Conservation (phyloP, 2,797 vertebrate genomes). For the Coilia nasus region DNA sequence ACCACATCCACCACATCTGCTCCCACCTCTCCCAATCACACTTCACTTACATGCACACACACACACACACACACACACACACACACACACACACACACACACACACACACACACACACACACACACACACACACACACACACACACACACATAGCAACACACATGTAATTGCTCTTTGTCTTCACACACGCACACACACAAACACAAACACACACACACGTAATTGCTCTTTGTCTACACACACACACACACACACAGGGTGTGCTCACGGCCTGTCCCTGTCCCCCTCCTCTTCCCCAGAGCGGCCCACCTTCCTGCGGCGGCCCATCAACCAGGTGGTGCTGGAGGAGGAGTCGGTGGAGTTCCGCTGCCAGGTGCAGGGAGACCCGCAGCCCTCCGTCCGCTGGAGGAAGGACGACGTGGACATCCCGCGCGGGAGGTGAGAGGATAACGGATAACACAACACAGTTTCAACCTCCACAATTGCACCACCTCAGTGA, state of each 20-base stretch:
- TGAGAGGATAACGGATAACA: too few relatives aligned
- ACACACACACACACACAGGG: too few relatives aligned
- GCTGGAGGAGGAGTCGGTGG: constrained; percentile 91
- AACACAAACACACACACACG: neutral
- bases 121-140: too few relatives aligned
- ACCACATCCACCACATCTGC: too few relatives aligned
- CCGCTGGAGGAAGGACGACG: constrained; percentile 96
- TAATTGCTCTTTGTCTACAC: neutral
- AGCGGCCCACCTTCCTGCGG: constrained; percentile 92
- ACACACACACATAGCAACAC: neutral
- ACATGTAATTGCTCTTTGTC: too few relatives aligned
- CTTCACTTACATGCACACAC: neutral
- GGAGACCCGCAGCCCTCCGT: constrained; percentile 94
- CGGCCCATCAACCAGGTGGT: constrained; percentile 98
- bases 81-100: neutral
- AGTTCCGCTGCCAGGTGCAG: constrained; percentile 96
- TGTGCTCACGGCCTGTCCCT: neutral
- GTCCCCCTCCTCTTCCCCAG: constrained; percentile 64
- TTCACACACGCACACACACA: neutral
- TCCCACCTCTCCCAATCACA: neutral
- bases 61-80: neutral
- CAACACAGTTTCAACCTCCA: too few relatives aligned
- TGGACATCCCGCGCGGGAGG: constrained; percentile 92
- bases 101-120: neutral
- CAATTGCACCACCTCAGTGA: too few relatives aligned